Base-by-base conservation (phyloP, 2,888 invertebrate genomes). In the Rhagium mordax region DNA sequence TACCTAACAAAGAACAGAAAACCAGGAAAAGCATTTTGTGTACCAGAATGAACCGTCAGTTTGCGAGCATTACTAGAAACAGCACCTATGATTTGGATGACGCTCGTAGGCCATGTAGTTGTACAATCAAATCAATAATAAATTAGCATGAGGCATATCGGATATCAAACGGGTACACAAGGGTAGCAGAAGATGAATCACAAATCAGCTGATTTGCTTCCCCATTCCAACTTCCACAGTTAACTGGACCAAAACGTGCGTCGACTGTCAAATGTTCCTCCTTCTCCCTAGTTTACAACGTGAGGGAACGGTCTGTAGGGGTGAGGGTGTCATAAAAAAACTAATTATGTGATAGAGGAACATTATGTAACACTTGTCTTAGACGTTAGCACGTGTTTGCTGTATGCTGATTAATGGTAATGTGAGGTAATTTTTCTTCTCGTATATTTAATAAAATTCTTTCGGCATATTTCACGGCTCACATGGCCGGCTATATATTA, bases 201-300 rank as follows among this genome's bases (percentile, higher is more conserved):
- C 79, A 78, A 83, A 85, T 85, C 86, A 86, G 85, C 85, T 86
- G 86, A 84, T 85, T 84, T 83, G 81, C 78, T 79, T 79, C 76
- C 80, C 77, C 75, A 77, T 77, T 74, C 77, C 69, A 74, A 66
- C 74, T 76, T 76, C 75, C 76, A 78, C 80, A 82, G 81, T 81
- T 85, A 85, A 86, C 85, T 86, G 85, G 85, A 86, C 85, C 85
- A 85, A 84, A 85, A 84, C 86, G 86, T 86, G 86, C 80, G 79
- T 72, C 79, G 85, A 84, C 83, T 86, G 83, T 83, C 84, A 84
- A 85, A 85, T 82, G 80, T 82, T 81, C 79, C 76, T 76, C 69
- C 55, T 75, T 75, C 75, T 72, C 74, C 74, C 78, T 72, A 73
- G 70, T 78, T 78, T 75, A 74, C 71, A 72, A 70, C 70, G 61